Base-by-base conservation (phyloP, 2,888 invertebrate species). In the Stenotaenia linearis region DNA sequence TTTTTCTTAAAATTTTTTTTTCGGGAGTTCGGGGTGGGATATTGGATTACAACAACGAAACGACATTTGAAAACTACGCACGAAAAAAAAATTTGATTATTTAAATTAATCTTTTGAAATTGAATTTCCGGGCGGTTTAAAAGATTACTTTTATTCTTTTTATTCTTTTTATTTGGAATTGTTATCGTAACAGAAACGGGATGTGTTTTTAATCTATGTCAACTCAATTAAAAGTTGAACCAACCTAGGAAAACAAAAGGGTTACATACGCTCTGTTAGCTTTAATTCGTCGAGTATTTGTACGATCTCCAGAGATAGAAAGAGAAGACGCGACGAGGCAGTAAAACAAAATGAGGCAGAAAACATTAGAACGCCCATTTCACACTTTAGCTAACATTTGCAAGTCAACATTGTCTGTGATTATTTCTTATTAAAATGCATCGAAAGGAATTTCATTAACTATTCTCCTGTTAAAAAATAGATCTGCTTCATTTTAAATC, bases 351-450 rank as follows among this genome's bases (percentile, higher is more conserved):
- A 61, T 61, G 61, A 28, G 61, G 61, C 25, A 61, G 61, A 61
- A 61, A 61, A 61, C 61, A 61, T 61, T 61, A 61, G 61, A 61
- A 61, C 61, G 61, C 61, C 61, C 61, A 61, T 61, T 61, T 61
- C 61, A 61, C 61, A 61, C 61, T 61, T 61, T 61, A 61, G 61
- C 25, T 61, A 61, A 61, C 61, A 61, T 61, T 61, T 61, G 61
- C 61, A 61, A 61, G 61, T 61, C 61, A 61, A 61, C 61, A 61
- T 25, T 61, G 61, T 61, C 25, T 25, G 61, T 61, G 61, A 61
- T 61, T 61, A 61, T 61, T 61, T 61, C 61, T 61, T 61, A 61
- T 61, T 61, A 61, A 61, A 61, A 61, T 61, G 61, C 61, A 61
- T 61, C 21, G 25, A 61, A 61, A 25, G 61, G 61, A 25, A 61